phyloP scores from a whole-genome alignment of 2,888 invertebrate species.

The Lysandra bellargus region DNA sequence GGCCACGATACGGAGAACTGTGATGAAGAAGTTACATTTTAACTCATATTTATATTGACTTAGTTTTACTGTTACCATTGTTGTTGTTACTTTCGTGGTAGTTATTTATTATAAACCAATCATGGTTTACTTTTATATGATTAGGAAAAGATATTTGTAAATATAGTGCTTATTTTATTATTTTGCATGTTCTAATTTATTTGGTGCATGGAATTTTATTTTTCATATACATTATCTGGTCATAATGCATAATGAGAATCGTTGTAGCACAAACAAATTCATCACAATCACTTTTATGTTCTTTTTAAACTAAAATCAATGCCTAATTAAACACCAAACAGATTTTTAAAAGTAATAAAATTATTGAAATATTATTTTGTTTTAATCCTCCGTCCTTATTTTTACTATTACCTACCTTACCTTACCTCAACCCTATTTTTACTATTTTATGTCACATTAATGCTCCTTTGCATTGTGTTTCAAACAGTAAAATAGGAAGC shows the following conservation, averaged over 20 bases:
- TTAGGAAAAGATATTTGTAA: conserved; percentile 60
- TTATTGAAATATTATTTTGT: conserved; percentile 40
- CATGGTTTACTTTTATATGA: conserved; percentile 59
- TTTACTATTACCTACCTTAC: not conserved
- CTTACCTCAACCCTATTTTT: not conserved
- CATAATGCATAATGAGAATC: conserved; percentile 71
- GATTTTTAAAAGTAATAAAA: conserved; percentile 49
- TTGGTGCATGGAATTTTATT: conserved; percentile 58
- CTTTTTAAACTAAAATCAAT: conserved; percentile 28
- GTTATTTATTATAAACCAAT: conserved; percentile 65
- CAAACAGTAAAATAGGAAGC: no score
- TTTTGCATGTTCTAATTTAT: conserved; percentile 62
- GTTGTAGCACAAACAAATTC: conserved; percentile 60
- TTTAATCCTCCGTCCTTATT: conserved; percentile 33
- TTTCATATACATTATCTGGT: conserved; percentile 73
- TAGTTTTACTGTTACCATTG: conserved; percentile 74
- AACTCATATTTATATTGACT: conserved; percentile 60
- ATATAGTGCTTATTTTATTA: conserved; percentile 62
- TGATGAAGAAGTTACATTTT: conserved; percentile 92
- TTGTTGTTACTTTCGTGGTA: conserved; percentile 71
- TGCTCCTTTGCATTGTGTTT: no score
- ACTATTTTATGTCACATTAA: not conserved
- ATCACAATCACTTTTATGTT: conserved; percentile 63
- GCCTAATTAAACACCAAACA: conserved; percentile 56
- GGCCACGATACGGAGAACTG: conserved; percentile 93